These are phyloP conservation scores for Apamea crenata DNA, from an alignment of 2,888 invertebrate species.

Conservation along the genomic window DNA sequence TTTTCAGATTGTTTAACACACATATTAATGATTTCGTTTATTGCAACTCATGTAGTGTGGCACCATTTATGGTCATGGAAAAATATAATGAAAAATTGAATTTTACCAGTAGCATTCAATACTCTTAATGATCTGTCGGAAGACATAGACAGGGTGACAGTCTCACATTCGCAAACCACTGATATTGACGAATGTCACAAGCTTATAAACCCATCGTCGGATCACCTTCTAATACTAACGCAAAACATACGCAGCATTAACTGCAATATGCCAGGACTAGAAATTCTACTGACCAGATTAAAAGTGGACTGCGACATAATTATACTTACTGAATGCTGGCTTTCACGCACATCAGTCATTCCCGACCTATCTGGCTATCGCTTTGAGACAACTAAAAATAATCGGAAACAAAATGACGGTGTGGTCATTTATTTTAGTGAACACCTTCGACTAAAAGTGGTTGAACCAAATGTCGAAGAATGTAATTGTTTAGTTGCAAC, in stretches of 20 bases:
- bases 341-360: neutral
- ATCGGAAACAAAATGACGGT: conserved; percentile 4
- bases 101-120: neutral
- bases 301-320: conserved; percentile 3
- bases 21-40: neutral
- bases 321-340: conserved; percentile 16
- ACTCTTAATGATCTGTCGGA: neutral
- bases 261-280: conserved; percentile 7
- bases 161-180: neutral
- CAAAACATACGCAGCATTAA: conserved; percentile 17
- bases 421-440: conserved; percentile 1
- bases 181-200: conserved; percentile 5
- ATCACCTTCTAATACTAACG: neutral
- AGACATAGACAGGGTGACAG: neutral
- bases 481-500: conserved; percentile 12
- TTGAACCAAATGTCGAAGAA: neutral
- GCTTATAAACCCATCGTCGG: neutral
- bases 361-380: neutral
- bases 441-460: neutral
- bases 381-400: neutral
- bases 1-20: neutral
- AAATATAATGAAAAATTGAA: neutral
- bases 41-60: neutral
- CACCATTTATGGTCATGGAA: neutral
- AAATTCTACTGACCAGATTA: neutral